These are phyloP conservation scores for Eptesicus fuscus DNA, from an alignment of 2,113 vertebrate genomes.

Conservation along the genomic window DNA sequence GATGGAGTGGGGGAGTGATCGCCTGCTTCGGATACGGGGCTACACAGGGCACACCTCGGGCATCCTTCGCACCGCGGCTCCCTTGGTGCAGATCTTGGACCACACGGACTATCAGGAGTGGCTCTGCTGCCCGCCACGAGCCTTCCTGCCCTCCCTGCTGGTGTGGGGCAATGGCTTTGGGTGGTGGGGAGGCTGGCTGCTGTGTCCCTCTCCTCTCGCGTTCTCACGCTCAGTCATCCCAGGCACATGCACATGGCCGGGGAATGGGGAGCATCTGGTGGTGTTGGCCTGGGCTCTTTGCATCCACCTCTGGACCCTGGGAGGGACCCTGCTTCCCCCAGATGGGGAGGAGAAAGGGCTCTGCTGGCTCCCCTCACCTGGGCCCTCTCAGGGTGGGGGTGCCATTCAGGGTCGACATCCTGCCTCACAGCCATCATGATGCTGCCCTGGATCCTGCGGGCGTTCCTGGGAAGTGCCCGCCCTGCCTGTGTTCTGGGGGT, in stretches of 20 bases:
- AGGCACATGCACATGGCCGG: not conserved
- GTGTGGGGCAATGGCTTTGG: not conserved
- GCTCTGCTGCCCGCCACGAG: not conserved
- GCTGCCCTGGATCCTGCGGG: not conserved
- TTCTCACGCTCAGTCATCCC: not conserved
- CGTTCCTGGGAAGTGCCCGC: not conserved
- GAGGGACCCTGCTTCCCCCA: not conserved
- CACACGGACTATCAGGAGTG: not conserved
- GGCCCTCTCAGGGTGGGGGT: not conserved
- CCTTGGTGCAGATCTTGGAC: not conserved
- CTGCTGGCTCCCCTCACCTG: not conserved
- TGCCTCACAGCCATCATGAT: not conserved
- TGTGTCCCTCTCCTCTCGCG: accelerated
- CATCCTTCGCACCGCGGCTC: not conserved
- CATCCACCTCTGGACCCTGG: not conserved
- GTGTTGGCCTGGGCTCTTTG: not conserved
- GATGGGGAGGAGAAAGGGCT: not conserved
- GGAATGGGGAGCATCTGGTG: not conserved
- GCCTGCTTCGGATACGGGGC: not conserved
- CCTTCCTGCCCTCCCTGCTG: not conserved
- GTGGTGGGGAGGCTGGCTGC: not conserved
- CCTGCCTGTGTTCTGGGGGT: not conserved
- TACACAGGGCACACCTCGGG: not conserved
- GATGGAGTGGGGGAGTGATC: not conserved
- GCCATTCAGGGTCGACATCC: not conserved